Conservation (phyloP, 2,797 vertebrate genomes). For the Lacerta viridis region DNA sequence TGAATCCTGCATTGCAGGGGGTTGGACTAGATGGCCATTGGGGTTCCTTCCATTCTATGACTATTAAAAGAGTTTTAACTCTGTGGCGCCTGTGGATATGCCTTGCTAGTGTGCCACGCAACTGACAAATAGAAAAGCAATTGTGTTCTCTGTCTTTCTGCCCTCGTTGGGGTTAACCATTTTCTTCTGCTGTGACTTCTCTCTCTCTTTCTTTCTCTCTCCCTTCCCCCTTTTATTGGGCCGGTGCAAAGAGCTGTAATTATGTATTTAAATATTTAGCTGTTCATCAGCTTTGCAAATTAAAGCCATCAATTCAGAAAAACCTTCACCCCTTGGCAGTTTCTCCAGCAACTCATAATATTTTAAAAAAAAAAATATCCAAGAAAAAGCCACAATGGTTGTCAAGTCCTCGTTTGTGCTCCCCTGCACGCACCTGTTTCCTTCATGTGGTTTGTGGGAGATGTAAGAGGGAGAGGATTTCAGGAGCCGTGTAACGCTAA, state of each 20-base stretch:
- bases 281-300: conserved; percentile 84
- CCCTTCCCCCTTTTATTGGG: conserved; percentile 65
- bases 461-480: background rate
- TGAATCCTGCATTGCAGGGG: no score
- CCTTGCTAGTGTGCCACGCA: background rate
- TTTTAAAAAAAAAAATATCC: background rate
- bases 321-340: conserved; percentile 16
- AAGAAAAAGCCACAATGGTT: background rate
- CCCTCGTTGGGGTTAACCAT: conserved; percentile 16
- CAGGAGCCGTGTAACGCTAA: background rate
- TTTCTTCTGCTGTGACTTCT: background rate
- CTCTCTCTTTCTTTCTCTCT: background rate
- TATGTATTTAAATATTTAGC: conserved; percentile 85
- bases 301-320: conserved; percentile 81
- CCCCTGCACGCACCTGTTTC: background rate
- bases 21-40: no score
- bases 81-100: background rate
- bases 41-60: no score
- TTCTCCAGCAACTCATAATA: conserved; percentile 17
- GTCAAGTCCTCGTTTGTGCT: background rate
- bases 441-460: background rate
- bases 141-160: background rate
- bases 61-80: background rate
- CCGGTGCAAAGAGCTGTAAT: conserved; percentile 74
- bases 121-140: background rate